Percentiles rank a stretch among this genome's conserved stretches.
Evolutionary conservation across 1,140 invertebrate genomes (phyloP).

Genomic region (Sminthurides bifidus): DNA sequence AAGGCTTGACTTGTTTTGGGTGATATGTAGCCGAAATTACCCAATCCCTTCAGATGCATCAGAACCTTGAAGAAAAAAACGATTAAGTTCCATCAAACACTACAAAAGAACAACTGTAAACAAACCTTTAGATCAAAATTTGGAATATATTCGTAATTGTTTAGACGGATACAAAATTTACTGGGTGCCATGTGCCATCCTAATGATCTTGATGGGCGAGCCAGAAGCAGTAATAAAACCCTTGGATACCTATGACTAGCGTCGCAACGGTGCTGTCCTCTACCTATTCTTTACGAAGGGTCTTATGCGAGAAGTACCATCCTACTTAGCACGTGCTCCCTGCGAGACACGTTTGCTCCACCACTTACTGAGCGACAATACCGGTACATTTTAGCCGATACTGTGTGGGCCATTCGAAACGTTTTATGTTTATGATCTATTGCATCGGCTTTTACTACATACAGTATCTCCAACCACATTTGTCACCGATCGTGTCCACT

Average conservation of each 20-base stretch:
- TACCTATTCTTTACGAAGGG: not conserved
- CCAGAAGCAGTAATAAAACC: not conserved
- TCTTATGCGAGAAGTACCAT: too few relatives aligned
- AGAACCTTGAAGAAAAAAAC: conserved; percentile 47
- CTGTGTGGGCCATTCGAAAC: too few relatives aligned
- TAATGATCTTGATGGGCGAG: not conserved
- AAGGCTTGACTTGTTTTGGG: conserved; percentile 46
- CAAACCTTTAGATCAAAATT: not conserved
- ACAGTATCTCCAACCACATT: too few relatives aligned
- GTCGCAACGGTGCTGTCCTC: not conserved
- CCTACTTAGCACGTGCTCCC: too few relatives aligned
- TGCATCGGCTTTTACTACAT: too few relatives aligned
- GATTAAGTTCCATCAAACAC: not conserved
- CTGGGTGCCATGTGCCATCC: too few relatives aligned
- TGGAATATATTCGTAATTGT: not conserved
- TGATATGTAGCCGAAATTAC: conserved; percentile 67
- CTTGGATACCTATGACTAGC: too few relatives aligned
- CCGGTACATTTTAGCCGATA: too few relatives aligned
- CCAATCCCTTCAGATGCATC: conserved; percentile 69
- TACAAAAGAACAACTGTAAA: not conserved
- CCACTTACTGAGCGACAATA: too few relatives aligned
- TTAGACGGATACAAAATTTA: conserved; percentile 1
- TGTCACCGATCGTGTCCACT: too few relatives aligned
- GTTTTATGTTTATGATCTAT: too few relatives aligned
- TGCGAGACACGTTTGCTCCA: too few relatives aligned